phyloP scores from a whole-genome alignment of 2,888 invertebrate species.

The Heliothis peltigera region DNA sequence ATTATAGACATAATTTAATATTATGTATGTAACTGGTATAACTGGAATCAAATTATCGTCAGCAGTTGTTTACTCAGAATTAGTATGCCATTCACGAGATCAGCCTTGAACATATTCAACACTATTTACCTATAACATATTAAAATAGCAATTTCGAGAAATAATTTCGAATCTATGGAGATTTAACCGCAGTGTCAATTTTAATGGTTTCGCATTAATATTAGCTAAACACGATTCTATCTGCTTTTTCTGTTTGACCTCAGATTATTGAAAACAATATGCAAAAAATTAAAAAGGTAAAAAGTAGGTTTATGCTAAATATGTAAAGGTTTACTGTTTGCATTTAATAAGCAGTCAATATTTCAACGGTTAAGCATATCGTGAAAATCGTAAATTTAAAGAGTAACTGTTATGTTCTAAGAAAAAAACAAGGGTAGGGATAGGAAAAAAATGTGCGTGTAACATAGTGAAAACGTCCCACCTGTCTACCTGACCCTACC shows the following conservation, averaged over 20 bases:
- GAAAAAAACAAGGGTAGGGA: conserved; percentile 14
- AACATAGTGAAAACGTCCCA: conserved; percentile 22
- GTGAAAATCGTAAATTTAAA: conserved; percentile 7
- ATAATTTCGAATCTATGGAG: conserved; percentile 11
- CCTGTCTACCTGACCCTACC: conserved; percentile 14
- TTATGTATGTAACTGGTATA: conserved; percentile 22
- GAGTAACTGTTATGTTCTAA: conserved; percentile 15
- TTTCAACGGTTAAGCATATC: conserved; percentile 9
- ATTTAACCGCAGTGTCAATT: conserved; percentile 1
- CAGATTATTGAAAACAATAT: not conserved
- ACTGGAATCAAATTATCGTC: conserved; percentile 23
- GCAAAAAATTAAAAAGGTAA: not conserved
- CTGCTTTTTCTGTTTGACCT: not conserved
- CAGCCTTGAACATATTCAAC: conserved; percentile 43
- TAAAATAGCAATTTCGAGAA: conserved; percentile 23
- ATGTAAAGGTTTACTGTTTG: conserved; percentile 5
- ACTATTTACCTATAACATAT: conserved; percentile 8
- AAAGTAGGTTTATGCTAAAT: conserved; percentile 26
- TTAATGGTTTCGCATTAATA: conserved; percentile 26
- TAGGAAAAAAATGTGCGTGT: conserved; percentile 10
- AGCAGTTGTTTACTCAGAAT: conserved; percentile 23
- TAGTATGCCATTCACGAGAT: conserved; percentile 25
- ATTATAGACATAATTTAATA: conserved; percentile 1
- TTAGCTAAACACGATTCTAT: not conserved
- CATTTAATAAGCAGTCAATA: conserved; percentile 1